phyloP scores from a whole-genome alignment of 2,888 invertebrate species.

The Heliconius erato region DNA sequence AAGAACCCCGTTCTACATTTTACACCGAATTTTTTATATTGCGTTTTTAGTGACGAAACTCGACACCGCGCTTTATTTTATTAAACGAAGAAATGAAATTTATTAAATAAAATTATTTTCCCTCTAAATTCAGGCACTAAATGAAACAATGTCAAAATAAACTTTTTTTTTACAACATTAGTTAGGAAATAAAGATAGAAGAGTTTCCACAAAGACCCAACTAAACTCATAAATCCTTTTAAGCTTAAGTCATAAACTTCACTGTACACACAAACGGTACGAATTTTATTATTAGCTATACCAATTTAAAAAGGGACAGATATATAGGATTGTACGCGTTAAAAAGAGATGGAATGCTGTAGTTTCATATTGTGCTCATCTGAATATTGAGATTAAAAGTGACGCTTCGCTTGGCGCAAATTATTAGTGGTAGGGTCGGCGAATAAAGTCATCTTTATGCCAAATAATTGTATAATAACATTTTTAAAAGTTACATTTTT shows the following conservation, averaged over 20 bases:
- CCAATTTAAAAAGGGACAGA: conserved; percentile 52
- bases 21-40: too few species aligned
- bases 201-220: not conserved
- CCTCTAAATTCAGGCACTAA: too few species aligned
- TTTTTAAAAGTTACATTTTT: not conserved
- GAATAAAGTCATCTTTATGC: conserved; percentile 55
- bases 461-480: not conserved
- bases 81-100: too few species aligned
- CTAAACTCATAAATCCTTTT: conserved; percentile 7
- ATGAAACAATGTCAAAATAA: not conserved
- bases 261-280: not conserved
- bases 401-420: conserved; percentile 83
- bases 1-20: too few species aligned
- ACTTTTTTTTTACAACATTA: not conserved
- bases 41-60: too few species aligned
- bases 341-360: conserved; percentile 62
- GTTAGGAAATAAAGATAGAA: not conserved
- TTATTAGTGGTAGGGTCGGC: conserved; percentile 74
- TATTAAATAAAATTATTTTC: too few species aligned
- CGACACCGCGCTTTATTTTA: too few species aligned
- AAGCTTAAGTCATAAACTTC: conserved; percentile 8
- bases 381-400: conserved; percentile 86
- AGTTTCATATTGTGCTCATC: conserved; percentile 83
- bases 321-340: conserved; percentile 43
- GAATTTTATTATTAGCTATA: conserved; percentile 30